Base-by-base conservation (phyloP, 2,888 invertebrate species). In the Agrilus cyanescens region DNA sequence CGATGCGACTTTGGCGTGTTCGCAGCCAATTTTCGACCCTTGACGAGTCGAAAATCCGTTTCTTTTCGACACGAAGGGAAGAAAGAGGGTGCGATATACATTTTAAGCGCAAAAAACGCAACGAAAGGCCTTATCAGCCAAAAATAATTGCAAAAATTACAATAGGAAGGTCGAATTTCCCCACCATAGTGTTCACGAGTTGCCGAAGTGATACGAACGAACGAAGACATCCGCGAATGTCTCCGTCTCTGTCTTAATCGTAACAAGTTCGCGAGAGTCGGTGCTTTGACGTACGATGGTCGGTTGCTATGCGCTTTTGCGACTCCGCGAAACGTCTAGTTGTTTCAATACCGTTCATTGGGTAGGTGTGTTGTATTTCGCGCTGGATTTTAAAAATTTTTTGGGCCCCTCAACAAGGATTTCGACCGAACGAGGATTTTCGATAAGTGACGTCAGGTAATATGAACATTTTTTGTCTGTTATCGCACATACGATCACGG, bases 1-100 rank as follows among this genome's bases (percentile, higher is more conserved):
- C 55, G 49, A 57, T 54, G 58, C 62, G 64, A 63, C 63, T 60
- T 61, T 54, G 51, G 39, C 47, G 43, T 44, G 43, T 63, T 60
- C 49, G 38, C 37, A 39, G 38, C 34, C 43, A 32, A 45, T 54
- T 61, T 60, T 61, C 50, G 40, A 33, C 18, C 36, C 40, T 51
- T 58, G 58, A 43, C 42, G 38, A 32, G 20, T 13, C 30, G 46
- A 54, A 52, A 50, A 37, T 50, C 49, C 36, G 52, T 51, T 55
- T 63, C 63, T 60, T 57, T 45, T 47, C 18, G 32, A 30, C 42
- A n/a, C 31, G 4, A 40, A 20, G 38, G 32, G 16, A 10, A 12
- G 18, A 34, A 32, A 10, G 30, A 18, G 34, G 33, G 34, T 37
- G 10, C 12, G 25, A 43, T 38, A 32, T 40, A 18, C 14, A 29